Evolutionary conservation across 2,113 vertebrate genomes (phyloP), one percentile per base, ranked within the genome.

Genomic region (Phalacrocorax pelagicus): DNA sequence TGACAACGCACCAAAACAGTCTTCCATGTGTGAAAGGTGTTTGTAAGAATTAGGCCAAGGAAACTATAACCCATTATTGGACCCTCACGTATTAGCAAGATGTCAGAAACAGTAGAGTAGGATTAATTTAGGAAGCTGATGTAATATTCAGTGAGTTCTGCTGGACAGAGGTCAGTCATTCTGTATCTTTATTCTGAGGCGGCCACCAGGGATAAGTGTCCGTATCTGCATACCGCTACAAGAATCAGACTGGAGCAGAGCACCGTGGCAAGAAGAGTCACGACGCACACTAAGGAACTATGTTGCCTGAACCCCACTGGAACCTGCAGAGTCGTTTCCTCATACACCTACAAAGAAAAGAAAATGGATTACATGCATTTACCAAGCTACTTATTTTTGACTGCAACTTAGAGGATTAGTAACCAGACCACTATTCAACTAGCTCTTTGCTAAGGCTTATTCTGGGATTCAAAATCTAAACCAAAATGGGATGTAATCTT

Each of bases 271-370:
- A 99, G 97, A 81, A 99, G 96, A 49, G 99, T 99, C 88, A 98
- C 92, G 5, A 86, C 97, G 58, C 99, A 99, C 34, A 99, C 98
- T 10, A 97, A 86, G 27, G 55, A 40, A 70, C 75, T 88, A 24
- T 99, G 96, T 21, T 98, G 96, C 54, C 96, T 98, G 40, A 99
- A 98, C 22, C 99, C 99, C 55, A 99, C 99, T 38, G 99, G 99
- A 82, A 99, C 72, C 62, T 97, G 97, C 24, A 99, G 88, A 66
- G 86, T 82, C 32, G 38, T 10, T 15, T 96, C 96, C 54, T 97
- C 93, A 7, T 15, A 62, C 14, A 90, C 96, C 99, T 99, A 66
- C 30, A 78, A 75, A 86, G 49, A 89, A 62, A 94, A 96, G 96
- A 4, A 87, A 36, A 77, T 4, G 3, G 3, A 38, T 61, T 66